Base-by-base conservation (phyloP, 2,888 invertebrate genomes). In the Drosophila testacea region DNA sequence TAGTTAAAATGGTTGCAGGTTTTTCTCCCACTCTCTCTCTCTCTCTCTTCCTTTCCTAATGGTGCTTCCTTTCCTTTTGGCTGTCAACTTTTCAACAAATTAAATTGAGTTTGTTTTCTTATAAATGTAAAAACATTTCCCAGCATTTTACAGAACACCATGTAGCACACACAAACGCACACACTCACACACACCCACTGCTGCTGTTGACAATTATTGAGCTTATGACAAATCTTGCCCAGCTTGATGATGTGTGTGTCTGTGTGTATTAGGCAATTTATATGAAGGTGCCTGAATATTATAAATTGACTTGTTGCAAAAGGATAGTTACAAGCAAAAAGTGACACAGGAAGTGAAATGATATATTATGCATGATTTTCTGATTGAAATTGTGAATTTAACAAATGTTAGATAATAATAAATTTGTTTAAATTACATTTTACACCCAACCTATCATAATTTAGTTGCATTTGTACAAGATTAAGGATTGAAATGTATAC, bases 71-170 rank as follows among this genome's bases (percentile, higher is more conserved):
- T 52, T 57, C 28, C 60, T 42, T 41, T 62, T 42, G 52, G 30
- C 63, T 73, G 82, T 83, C 70, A 79, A 70, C 79, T 83, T 73
- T 69, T 69, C 47, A 65, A 75, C 72, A 80, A 88, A 83, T 86
- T 83, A 83, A 86, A 83, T 83, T 83, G 75, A 88, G 81, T 83
- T 77, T 75, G 68, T 72, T 79, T 79, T 73, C 54, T 82, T 77
- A 79, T 88, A 83, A 86, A 83, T 83, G 83, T 70, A 34, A 65
- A 76, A 81, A 74, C 80, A 86, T 83, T 88, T 83, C 59, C 73
- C 65, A 69, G 44, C 69, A 78, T 72, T 79, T 85, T 77, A 69
- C 83, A 74, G 30, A 69, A 73, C 82, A 83, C 71, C 68, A 69
- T 67, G 66, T 54, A 13, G 7, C 28, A 22, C 55, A 55, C 46